These are phyloP conservation scores for Alaudala cheleensis DNA, from an alignment of 2,113 vertebrate species.

Conservation along the genomic window DNA sequence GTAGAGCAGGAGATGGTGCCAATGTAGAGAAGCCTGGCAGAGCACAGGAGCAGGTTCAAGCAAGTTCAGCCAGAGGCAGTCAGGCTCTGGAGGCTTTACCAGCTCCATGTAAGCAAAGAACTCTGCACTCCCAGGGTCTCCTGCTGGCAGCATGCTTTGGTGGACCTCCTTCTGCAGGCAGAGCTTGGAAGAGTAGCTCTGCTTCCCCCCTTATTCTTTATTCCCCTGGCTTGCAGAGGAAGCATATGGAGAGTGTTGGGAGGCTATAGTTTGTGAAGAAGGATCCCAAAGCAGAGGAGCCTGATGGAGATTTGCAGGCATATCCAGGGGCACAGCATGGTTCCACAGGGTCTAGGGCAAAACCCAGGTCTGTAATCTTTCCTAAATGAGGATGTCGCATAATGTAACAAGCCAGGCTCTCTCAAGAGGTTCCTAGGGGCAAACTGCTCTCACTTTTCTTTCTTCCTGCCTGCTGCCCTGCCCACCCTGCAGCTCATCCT, in stretches of 20 bases:
- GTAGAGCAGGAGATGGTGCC: not conserved
- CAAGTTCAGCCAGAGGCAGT: slow-evolving; percentile 21
- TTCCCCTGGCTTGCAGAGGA: not conserved
- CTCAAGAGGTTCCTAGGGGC: not conserved
- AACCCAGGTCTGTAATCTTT: slow-evolving; percentile 45
- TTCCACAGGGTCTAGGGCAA: slow-evolving; percentile 36
- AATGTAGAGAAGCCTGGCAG: slow-evolving; percentile 30
- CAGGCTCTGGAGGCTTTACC: not conserved
- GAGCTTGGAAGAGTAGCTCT: not conserved
- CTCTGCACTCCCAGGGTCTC: not conserved
- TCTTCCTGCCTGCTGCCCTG: not conserved
- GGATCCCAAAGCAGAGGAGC: not conserved
- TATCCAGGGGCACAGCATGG: not conserved
- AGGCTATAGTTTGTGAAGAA: not conserved
- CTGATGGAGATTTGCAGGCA: not conserved
- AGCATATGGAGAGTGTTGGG: not conserved
- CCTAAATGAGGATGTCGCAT: slow-evolving; percentile 31
- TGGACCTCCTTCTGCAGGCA: not conserved
- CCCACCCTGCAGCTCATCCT: slow-evolving; percentile 40
- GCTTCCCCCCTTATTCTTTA: not conserved
- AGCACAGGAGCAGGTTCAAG: slow-evolving; percentile 19
- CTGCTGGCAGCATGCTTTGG: not conserved
- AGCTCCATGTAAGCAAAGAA: not conserved
- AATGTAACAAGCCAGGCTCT: not conserved
- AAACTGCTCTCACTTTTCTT: slow-evolving; percentile 41